Evolutionary conservation across 2,113 vertebrate species (phyloP), one percentile per base, ranked within the genome.

Genomic region (Coptodon rendalli): DNA sequence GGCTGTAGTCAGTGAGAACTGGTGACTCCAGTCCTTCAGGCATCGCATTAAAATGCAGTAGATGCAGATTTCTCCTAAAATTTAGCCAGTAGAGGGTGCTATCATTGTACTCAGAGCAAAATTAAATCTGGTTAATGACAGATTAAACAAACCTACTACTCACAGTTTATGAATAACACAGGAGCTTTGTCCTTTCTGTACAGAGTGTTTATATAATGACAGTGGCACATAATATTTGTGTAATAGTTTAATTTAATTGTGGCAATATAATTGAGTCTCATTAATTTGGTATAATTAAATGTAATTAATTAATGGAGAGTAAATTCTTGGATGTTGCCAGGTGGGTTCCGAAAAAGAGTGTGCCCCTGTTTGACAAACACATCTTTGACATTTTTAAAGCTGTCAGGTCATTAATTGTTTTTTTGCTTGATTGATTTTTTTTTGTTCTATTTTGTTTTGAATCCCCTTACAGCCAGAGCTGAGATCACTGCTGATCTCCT

Each of bases 31-130:
- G 34, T 22, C 36, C 19, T 86, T 59, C 22, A 76, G 66, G 38
- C 68, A 45, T 27, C 7, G 7, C 29, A 83, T 40, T 43, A 80
- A 52, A 50, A 79, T 19, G 9, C 19, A 80, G 9, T 24, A 73
- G 40, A 73, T 73, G 68, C 40, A 45, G 68, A 73, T 61, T 36
- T 48, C 16, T 54, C 54, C 11, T 45, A 17, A 73, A 4, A 40
- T 31, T 7, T 2, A 61, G 10, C 71, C 90, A 91, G 61, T 22
- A 81, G 88, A 80, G 73, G 80, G 61, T 8, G 54, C 88, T 86
- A 1, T 22, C n/a, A 66, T 22, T 63, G 45, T 38, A 80, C 24
- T 22, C 9, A 68, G 19, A 11, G 8, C 9, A 11, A 45, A 86
- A 59, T 80, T 9, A 83, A 29, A 7, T 22, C 29, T 17, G 13